Evolutionary conservation across 2,888 invertebrate species (phyloP), one percentile per base, ranked within the genome.

Genomic region (Odontocolon sp.): DNA sequence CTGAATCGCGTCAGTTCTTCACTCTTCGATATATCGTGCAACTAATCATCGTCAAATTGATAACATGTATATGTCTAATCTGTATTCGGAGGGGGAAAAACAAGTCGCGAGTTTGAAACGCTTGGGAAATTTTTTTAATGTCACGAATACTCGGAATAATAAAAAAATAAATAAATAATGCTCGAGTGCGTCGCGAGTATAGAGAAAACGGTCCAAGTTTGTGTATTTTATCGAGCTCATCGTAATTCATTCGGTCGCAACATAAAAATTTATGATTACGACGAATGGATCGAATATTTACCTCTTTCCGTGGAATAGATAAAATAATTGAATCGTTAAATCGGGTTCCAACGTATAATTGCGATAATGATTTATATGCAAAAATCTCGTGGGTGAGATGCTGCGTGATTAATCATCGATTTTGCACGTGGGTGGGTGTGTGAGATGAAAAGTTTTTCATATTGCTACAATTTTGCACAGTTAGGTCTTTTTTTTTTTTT

Each of bases 331-430:
- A 57, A 50, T 52, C 52, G 59, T 68, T 64, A 63, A 64, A 64
- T 63, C 57, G 23, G 54, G 31, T 38, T 16, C 33, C 47, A 28
- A 11, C 40, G 42, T 33, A 64, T 69, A 69, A 69, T 75, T 69
- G 57, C 40, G 33, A 52, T 40, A 28, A 64, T 75, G 69, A 75
- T 75, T 75, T 69, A 75, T 69, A 16, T n/a, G n/a, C n/a, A 42
- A 40, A 47, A 28, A 42, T 52, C 36, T 33, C 36, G 26, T 28
- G 61, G 61, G 45, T 23, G 9, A 26, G 31, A 56, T 63, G 33
- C 31, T 21, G 16, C 14, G 33, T 42, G 31, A 69, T 64, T 75
- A 64, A 69, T 64, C 26, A 36, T 57, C 40, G 23, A 26, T 69
- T 64, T 54, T 40, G 36, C 28, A 36, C 61, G 73, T 56, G 61